A percentile compares a stretch with the other conserved stretches of the same genome.
Conservation (phyloP, 2,113 vertebrate species). For the Neolamprologus modestus region DNA sequence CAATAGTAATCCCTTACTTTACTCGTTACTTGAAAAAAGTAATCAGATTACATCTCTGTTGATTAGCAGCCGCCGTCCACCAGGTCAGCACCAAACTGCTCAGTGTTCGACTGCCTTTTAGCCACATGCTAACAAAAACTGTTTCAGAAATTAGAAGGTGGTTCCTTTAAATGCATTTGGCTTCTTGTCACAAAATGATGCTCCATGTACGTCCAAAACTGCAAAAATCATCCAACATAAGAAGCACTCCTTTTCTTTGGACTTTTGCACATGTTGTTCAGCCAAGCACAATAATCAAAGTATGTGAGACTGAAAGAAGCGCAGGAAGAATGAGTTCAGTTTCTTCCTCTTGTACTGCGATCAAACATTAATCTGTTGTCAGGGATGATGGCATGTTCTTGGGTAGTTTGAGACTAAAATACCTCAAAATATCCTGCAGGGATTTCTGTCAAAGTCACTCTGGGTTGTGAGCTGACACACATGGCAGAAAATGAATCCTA, state of each 20-base stretch:
- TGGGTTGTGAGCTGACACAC: not conserved
- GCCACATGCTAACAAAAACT: not conserved
- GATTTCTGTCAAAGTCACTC: not conserved
- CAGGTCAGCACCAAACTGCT: not conserved
- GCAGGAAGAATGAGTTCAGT: not conserved
- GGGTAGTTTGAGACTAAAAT: not conserved
- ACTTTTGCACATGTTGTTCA: too few relatives aligned
- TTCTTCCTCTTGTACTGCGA: not conserved
- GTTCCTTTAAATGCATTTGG: not conserved
- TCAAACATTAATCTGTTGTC: not conserved
- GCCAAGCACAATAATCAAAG: not conserved
- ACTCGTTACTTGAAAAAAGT: too few relatives aligned
- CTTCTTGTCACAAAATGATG: not conserved
- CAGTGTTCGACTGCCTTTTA: not conserved
- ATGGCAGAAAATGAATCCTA: not conserved
- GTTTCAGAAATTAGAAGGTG: not conserved
- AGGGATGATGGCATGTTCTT: not conserved
- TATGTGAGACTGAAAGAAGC: not conserved
- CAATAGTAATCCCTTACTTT: too few relatives aligned
- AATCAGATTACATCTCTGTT: rapidly evolving
- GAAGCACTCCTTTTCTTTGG: not conserved
- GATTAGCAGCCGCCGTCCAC: not conserved
- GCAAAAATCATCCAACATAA: not conserved
- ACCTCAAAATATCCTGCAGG: not conserved
- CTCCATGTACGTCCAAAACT: not conserved